phyloP scores from a whole-genome alignment of 1,140 invertebrate species.

The Drosophila teissieri region DNA sequence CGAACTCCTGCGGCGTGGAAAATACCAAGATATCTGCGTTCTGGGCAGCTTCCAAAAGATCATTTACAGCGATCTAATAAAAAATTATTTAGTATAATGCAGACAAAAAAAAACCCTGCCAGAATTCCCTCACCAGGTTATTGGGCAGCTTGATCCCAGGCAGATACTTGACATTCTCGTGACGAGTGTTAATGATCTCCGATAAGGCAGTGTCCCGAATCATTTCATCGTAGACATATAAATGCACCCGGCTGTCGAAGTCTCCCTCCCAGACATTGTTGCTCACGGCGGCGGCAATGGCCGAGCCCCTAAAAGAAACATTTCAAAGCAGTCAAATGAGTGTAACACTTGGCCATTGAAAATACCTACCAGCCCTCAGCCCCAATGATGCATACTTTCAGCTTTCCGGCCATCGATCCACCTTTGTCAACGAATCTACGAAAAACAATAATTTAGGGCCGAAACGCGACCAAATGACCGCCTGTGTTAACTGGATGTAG shows the following conservation, averaged over 20 bases:
- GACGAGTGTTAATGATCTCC: constrained; percentile 58
- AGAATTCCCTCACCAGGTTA: constrained; percentile 52
- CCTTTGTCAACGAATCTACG: not conserved
- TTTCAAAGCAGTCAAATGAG: not conserved
- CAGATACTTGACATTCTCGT: constrained; percentile 71
- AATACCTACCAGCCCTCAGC: constrained; percentile 64
- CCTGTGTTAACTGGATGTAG: constrained; percentile 5
- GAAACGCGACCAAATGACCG: constrained; percentile 33
- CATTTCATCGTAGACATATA: constrained; percentile 65
- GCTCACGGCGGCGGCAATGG: constrained; percentile 61
- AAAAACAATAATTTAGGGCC: constrained; percentile 31
- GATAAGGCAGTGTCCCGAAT: constrained; percentile 43
- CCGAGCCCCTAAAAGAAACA: constrained; percentile 57
- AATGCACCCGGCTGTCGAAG: constrained; percentile 54
- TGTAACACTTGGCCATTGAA: not conserved
- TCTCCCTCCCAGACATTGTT: constrained; percentile 36
- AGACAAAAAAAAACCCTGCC: not conserved
- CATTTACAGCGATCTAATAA: constrained; percentile 95
- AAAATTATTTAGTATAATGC: not conserved
- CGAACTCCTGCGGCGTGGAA: constrained; percentile 99
- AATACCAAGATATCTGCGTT: constrained; percentile 98
- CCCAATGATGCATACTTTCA: constrained; percentile 70
- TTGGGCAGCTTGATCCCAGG: constrained; percentile 57
- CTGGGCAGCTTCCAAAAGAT: constrained; percentile 93
- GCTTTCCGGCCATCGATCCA: constrained; percentile 33